Conservation (phyloP, 2,113 vertebrate genomes). For the Festucalex cinctus region DNA sequence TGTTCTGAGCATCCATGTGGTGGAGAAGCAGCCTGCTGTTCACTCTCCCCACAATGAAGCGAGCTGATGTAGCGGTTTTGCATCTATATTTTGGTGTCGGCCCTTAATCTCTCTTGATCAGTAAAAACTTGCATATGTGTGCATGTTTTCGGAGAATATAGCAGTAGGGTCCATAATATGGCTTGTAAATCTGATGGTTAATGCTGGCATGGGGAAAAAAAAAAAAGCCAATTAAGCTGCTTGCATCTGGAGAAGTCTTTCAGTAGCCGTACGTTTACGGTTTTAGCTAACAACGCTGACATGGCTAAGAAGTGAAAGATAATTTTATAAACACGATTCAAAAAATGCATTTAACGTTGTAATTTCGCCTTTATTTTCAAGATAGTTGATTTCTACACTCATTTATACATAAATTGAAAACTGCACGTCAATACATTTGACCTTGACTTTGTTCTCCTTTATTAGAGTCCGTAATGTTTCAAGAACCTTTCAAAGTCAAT, state of each 20-base stretch:
- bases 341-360: background rate
- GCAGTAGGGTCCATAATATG: constrained; percentile 16
- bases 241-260: background rate
- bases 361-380: no score
- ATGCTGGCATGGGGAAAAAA: constrained; percentile 23
- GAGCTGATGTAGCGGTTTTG: constrained; percentile 55
- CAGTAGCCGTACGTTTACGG: background rate
- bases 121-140: constrained; percentile 49
- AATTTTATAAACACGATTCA: background rate
- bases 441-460: constrained; percentile 52
- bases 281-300: background rate
- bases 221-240: constrained; percentile 8
- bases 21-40: constrained; percentile 48
- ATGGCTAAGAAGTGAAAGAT: background rate
- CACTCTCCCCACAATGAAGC: constrained; percentile 45
- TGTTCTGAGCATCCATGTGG: constrained; percentile 51
- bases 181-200: constrained; percentile 42
- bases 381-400: no score
- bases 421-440: constrained; percentile 22
- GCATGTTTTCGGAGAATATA: constrained; percentile 32
- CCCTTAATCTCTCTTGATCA: constrained; percentile 53
- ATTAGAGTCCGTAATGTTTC: constrained; percentile 41
- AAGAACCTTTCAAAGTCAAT: constrained; percentile 60
- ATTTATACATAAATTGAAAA: background rate
- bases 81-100: constrained; percentile 39